phyloP scores from a whole-genome alignment of 2,888 invertebrate genomes.

The Epistrophe eligans region DNA sequence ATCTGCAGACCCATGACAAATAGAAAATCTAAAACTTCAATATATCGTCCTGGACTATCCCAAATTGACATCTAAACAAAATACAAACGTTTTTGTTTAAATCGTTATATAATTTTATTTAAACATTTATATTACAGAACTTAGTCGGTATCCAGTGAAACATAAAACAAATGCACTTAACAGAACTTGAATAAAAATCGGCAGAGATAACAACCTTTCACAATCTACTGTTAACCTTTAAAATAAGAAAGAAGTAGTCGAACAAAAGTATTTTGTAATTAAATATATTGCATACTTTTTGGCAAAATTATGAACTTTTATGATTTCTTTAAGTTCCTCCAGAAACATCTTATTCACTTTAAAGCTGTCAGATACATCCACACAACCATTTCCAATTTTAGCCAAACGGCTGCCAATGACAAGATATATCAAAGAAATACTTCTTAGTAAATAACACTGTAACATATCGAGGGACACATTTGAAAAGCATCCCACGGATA shows the following conservation, averaged over 20 bases:
- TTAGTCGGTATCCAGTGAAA: slow-evolving; percentile 79
- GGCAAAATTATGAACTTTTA: slow-evolving; percentile 32
- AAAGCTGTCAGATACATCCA: no score
- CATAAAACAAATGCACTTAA: slow-evolving; percentile 79
- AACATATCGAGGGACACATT: slow-evolving; percentile 79
- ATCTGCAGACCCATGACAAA: slow-evolving; percentile 80
- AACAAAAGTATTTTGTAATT: not conserved
- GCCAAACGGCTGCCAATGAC: slow-evolving; percentile 78
- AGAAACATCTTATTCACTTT: slow-evolving; percentile 5
- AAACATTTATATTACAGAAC: slow-evolving; percentile 63
- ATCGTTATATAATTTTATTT: not conserved
- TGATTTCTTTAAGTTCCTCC: slow-evolving; percentile 15
- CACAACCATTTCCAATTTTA: slow-evolving; percentile 21
- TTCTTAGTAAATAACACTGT: slow-evolving; percentile 80
- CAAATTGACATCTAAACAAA: slow-evolving; percentile 48
- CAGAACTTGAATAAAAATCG: slow-evolving; percentile 79
- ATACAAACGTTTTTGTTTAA: not conserved
- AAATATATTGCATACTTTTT: slow-evolving; percentile 39
- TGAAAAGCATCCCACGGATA: slow-evolving; percentile 77
- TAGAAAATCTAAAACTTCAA: slow-evolving; percentile 77
- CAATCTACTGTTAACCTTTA: slow-evolving; percentile 48
- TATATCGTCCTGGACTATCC: slow-evolving; percentile 35
- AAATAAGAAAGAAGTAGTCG: not conserved
- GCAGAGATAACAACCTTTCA: slow-evolving; percentile 75
- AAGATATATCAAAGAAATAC: slow-evolving; percentile 78